Base-by-base conservation (phyloP, 2,113 vertebrate species). In the Holacanthus passer region DNA sequence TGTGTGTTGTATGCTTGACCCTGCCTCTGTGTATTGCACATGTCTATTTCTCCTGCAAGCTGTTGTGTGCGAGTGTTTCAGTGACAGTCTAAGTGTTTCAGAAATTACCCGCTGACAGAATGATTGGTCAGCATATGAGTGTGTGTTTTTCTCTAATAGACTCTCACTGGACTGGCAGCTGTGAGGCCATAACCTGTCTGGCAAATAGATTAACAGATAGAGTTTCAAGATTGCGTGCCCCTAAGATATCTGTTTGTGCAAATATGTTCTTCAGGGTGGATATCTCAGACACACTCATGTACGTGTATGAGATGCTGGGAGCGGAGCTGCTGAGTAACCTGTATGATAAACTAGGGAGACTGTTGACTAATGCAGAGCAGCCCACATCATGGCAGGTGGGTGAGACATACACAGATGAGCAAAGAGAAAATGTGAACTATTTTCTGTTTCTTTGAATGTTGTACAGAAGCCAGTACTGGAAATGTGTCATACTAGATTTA, bases 241-340 rank as follows among this genome's bases (percentile, higher is more conserved):
- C 50, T 79, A 58, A 87, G 77, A 76, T 79, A 50, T 75, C 27
- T 80, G 35, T 79, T 10, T 69, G 31, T 83, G 29, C 72, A 16
- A 50, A 22, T 81, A 41, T 92, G 73, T 83, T 81, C 87, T 91
- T 67, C 91, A 99, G 98, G 93, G 98, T 99, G 94, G 98, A 99
- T 87, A 99, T 99, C 86, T 99, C 98, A 3, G 98, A 99, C 94
- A 99, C 98, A 0, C 96, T 99, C 89, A 99, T 99, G 98, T 99
- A 99, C 0, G 98, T 99, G 66, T 99, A 99, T 1, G 98, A 99
- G 94, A 99, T 99, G 98, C 95, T 99, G 91, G 98, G 98, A 5
- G 96, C 97, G 0, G 98, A 99, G 95, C 96, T 99, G 89, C 96
- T 99, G 82, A 99, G 98, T 94, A 99, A 97, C 94, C 96, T 99